A percentile compares a stretch with the other conserved stretches of the same genome.
Conservation (phyloP, 2,888 invertebrate genomes). For the Hydroisotoma schaefferi region DNA sequence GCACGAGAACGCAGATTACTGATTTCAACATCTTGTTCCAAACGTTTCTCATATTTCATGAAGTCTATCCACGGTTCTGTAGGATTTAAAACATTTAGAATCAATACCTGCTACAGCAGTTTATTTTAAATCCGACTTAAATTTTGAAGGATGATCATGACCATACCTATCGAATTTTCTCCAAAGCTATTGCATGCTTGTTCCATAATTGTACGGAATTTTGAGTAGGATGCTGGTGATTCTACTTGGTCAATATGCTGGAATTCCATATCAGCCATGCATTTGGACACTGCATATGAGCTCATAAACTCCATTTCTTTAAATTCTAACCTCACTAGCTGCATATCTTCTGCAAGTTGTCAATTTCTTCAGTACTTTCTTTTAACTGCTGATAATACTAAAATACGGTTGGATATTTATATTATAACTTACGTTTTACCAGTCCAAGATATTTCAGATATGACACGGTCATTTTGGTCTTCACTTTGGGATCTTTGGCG, state of each 20-base stretch:
- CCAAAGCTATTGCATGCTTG: constrained; percentile 15
- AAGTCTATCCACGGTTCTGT: constrained; percentile 27
- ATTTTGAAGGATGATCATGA: too few species aligned
- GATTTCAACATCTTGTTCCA: constrained; percentile 1
- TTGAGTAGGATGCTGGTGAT: not conserved
- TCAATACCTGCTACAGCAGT: not conserved
- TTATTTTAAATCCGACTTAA: not conserved
- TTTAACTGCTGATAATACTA: too few species aligned
- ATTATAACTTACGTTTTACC: too few species aligned
- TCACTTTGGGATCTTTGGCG: too few species aligned
- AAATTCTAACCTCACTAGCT: too few species aligned
- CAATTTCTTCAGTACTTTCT: too few species aligned
- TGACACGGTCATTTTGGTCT: too few species aligned
- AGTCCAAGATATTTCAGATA: too few species aligned
- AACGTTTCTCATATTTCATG: constrained; percentile 20
- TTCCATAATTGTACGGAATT: constrained; percentile 9
- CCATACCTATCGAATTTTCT: constrained; percentile 12
- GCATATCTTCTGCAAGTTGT: too few species aligned
- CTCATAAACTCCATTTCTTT: not conserved
- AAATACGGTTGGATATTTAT: too few species aligned
- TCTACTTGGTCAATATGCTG: not conserved
- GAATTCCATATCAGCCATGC: constrained; percentile 13
- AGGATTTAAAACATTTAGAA: not conserved
- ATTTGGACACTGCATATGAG: not conserved
- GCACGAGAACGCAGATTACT: not conserved